These are phyloP conservation scores for Emydura subglobosa DNA, from an alignment of 2,113 vertebrate species.

Conservation along the genomic window DNA sequence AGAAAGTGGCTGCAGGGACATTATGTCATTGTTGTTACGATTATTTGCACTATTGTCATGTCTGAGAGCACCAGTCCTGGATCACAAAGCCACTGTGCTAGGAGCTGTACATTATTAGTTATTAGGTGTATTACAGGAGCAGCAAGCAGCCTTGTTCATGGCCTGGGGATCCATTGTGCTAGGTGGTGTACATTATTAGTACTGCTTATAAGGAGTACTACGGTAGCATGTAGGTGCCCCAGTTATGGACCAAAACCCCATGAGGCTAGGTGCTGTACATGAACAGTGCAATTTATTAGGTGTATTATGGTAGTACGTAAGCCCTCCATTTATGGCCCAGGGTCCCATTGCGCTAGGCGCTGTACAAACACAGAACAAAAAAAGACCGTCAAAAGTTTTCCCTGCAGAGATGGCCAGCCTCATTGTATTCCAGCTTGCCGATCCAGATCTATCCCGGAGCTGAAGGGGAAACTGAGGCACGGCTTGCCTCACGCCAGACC, in stretches of 20 bases:
- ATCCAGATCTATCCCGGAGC: not conserved
- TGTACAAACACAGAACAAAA: not conserved
- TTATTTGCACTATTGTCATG: not conserved
- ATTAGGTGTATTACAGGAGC: not conserved
- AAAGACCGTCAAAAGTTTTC: too few species aligned
- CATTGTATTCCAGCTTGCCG: not conserved
- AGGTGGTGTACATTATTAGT: not conserved
- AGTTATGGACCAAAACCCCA: not conserved
- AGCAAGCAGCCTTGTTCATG: too few species aligned
- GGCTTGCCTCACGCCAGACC: not conserved
- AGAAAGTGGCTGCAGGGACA: not conserved
- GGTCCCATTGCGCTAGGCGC: too few species aligned
- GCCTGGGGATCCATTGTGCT: not conserved
- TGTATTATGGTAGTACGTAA: not conserved
- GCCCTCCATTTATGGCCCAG: not conserved
- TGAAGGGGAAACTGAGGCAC: not conserved
- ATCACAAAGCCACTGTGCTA: not conserved
- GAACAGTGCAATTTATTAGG: too few species aligned
- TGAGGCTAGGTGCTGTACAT: not conserved
- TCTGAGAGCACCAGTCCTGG: not conserved
- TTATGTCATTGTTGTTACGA: not conserved
- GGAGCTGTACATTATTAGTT: not conserved
- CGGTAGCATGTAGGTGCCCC: not conserved
- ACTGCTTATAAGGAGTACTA: not conserved
- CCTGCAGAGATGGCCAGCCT: not conserved